Base-by-base conservation (phyloP, 2,113 vertebrate species). In the Anguilla rostrata region DNA sequence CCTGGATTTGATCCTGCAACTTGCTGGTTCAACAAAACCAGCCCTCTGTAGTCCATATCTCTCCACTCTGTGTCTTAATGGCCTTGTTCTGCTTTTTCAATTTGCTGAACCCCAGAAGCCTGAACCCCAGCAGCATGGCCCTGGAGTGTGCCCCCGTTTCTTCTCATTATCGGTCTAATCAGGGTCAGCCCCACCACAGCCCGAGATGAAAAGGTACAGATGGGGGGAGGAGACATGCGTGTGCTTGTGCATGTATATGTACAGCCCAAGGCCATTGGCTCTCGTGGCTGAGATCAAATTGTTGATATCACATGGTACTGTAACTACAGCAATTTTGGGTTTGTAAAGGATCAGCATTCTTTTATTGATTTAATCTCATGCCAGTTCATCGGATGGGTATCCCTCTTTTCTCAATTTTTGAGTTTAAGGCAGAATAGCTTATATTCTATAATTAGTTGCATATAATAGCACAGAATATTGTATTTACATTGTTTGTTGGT, bases 211-310 rank as follows among this genome's bases (percentile, higher is more conserved):
- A 14, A 90, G 91, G 92, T 94, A 92, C 95, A 94, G 95, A 95
- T 94, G 91, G 89, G 91, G 93, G 94, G 95, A 95, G 94, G 95
- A 95, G 95, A 95, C 34, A 34, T 3, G 43, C 43, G 8, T 46
- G 43, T 46, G 43, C 8, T 46, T 89, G 92, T 93, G 93, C 90
- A 91, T 66, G 18, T 26, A 26, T 26, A 66, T 22, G 20, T 66
- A 66, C 22, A 66, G 60, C 22, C 18, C 60, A 4, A 20, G 60
- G 60, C 16, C 18, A 6, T 66, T 66, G 18, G 22, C 18, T 63
- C 60, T 66, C 18, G 26, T 66, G 22, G 22, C 60, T 66, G 18
- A 26, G 60, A 66, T 66, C 22, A 66, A 20, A 20, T 66, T 26
- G 22, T 20, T 66, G 18, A 66, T 66, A 26, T 5, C 60, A 22